Base-by-base conservation (phyloP, 2,797 vertebrate species). In the Chaetodon trifasciatus region DNA sequence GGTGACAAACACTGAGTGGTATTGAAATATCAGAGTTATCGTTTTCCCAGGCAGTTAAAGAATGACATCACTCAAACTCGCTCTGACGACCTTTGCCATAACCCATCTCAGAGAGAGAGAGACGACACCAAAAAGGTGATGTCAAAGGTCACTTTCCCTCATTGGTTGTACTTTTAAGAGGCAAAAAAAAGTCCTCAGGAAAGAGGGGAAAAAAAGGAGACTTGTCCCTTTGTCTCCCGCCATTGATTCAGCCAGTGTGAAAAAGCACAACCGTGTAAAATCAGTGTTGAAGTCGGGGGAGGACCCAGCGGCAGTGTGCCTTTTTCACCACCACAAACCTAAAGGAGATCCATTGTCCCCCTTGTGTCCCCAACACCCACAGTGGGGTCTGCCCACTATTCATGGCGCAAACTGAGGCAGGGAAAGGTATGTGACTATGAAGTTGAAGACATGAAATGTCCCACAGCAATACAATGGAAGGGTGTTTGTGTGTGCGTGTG, bases 191-290 rank as follows among this genome's bases (percentile, higher is more conserved):
- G 57, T 90, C 83, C 65, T 82, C 57, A 81, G 81, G 89, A 85
- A 84, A 64, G 78, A 78, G 58, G 56, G 23, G 56, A 82, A 80
- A 91, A 91, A 90, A 93, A 81, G 78, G 76, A 89, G 93, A 91
- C 92, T 90, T 81, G 82, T 90, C 78, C 92, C 91, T 95, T 96
- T 96, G 94, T 96, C 83, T 75, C 74, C 69, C 9, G 69, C 71
- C 88, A 83, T 83, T 88, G 92, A 96, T 91, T 95, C 93, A 92
- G 74, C 83, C 84, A 91, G 91, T 94, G 94, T 95, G 95, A 94
- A 95, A 95, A 94, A 94, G 95, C 95, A 90, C 92, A 94, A 94
- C 94, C 93, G 95, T 96, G 95, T 96, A 95, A 96, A 96, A 96
- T 96, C 91, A 92, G 94, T 81, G 88, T 84, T 86, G 92, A 92